Conservation (phyloP, 1,140 invertebrate genomes). For the Ceratina calcarata region DNA sequence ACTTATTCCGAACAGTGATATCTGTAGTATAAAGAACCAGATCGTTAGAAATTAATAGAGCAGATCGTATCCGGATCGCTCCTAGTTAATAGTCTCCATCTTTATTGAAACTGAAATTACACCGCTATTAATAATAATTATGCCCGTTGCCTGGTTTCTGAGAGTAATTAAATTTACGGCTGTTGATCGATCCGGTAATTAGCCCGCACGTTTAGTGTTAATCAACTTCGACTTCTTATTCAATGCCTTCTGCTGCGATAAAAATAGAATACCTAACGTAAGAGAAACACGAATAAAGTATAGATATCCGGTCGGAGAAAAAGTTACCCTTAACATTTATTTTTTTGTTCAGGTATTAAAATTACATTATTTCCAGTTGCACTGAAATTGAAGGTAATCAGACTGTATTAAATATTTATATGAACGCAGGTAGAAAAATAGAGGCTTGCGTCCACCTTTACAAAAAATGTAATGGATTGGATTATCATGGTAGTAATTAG, state of each 20-base stretch:
- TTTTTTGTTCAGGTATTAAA: no score
- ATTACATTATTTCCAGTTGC: no score
- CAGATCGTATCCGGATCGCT: slow-evolving; percentile 3
- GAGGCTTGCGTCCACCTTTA: no score
- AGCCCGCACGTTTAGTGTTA: not conserved
- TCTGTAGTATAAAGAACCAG: slow-evolving; percentile 2
- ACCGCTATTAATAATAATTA: slow-evolving; percentile 13
- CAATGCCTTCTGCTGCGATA: not conserved
- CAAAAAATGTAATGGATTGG: no score
- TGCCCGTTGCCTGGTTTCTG: not conserved
- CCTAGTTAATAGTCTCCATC: slow-evolving; percentile 17
- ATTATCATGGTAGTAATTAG: no score
- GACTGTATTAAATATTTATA: no score
- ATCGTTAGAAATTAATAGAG: slow-evolving; percentile 30
- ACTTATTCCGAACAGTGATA: not conserved
- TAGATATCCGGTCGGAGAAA: no score
- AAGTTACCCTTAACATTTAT: no score
- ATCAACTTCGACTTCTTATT: not conserved
- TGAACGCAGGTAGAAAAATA: no score
- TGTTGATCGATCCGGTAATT: not conserved
- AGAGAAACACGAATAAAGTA: no score
- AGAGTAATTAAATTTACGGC: slow-evolving; percentile 16
- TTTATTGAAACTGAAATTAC: slow-evolving; percentile 21
- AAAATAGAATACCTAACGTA: not conserved
- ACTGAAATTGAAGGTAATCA: no score